phyloP scores from a whole-genome alignment of 2,888 invertebrate genomes.

The Euplexia lucipara region DNA sequence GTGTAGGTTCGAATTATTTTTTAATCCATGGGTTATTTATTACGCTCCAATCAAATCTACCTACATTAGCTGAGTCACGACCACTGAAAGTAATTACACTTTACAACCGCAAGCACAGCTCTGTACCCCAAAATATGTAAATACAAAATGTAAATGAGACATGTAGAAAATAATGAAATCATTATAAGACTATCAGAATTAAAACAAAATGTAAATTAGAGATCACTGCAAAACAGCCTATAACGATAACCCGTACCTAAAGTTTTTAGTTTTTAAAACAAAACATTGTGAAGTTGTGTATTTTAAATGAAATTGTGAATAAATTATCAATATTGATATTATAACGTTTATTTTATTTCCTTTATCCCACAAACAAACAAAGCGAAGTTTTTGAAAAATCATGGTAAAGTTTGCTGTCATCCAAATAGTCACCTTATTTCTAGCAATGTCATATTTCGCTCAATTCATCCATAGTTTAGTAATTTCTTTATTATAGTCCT shows the following conservation, averaged over 20 bases:
- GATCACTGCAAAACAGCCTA: conserved; percentile 85
- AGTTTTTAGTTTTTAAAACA: conserved; percentile 90
- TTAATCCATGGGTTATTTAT: conserved; percentile 32
- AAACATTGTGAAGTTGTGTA: conserved; percentile 91
- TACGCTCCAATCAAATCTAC: conserved; percentile 38
- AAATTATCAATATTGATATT: conserved; percentile 91
- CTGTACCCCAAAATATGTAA: conserved; percentile 79
- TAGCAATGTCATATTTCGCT: too few relatives aligned
- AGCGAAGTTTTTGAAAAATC: too few relatives aligned
- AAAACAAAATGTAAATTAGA: conserved; percentile 83
- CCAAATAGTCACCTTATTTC: too few relatives aligned
- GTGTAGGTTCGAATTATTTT: conserved; percentile 19
- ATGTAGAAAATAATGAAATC: conserved; percentile 82
- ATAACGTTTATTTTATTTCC: conserved; percentile 72
- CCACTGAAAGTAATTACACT: conserved; percentile 20
- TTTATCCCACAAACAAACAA: conserved; percentile 27
- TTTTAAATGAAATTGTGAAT: conserved; percentile 91
- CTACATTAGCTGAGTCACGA: conserved; percentile 23
- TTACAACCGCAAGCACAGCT: conserved; percentile 74
- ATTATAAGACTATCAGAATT: conserved; percentile 78
- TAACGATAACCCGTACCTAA: conserved; percentile 89
- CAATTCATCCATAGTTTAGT: too few relatives aligned
- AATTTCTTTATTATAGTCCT: too few relatives aligned
- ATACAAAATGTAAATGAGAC: conserved; percentile 86
- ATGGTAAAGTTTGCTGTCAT: conserved; percentile 1